Evolutionary conservation across 2,888 invertebrate genomes (phyloP), one percentile per base, ranked within the genome.

Genomic region (Meiosimyza platycephala): DNA sequence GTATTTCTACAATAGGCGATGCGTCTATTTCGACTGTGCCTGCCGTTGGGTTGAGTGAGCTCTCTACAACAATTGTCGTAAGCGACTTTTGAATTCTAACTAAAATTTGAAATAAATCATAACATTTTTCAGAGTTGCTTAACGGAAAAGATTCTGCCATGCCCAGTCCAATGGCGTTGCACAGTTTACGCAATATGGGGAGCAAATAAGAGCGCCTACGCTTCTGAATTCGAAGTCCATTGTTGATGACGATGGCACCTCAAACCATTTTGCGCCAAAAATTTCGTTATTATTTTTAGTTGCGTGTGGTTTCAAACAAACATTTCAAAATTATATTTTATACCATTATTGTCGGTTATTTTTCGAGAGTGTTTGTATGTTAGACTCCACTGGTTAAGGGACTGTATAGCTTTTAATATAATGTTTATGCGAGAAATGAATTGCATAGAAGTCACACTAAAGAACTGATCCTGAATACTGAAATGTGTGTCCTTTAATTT

Each of bases 251-350:
- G 40, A 9, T 40, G 9, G 40, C 40, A 40, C 40, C 40, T 40
- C 40, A 13, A 18, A 16, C 18, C 22, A 22, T 22, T 18, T 28
- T 13, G 59, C 28, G 22, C 28, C 22, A 22, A 22, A 50, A 47
- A 16, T 63, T 62, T 60, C 62, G 69, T 54, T 70, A 69, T 70
- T 63, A 63, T 70, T 70, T 70, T 70, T 70, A 62, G 62, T 62
- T 70, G 70, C 62, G 62, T 62, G 70, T 9, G 70, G 70, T 70
- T 62, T 62, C 70, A 12, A 62, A 52, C 70, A 70, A 70, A 70
- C 70, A 70, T 70, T 70, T 70, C 70, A 62, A 70, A 62, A 70
- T 70, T 70, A 70, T 70, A 70, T 62, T 70, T 69, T 48, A 68
- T 57, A 57, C 33, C 59, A 50, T 52, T 62, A 55, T 9, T 15